Conservation (phyloP, 2,113 vertebrate genomes). For the Craseonycteris thonglongyai region DNA sequence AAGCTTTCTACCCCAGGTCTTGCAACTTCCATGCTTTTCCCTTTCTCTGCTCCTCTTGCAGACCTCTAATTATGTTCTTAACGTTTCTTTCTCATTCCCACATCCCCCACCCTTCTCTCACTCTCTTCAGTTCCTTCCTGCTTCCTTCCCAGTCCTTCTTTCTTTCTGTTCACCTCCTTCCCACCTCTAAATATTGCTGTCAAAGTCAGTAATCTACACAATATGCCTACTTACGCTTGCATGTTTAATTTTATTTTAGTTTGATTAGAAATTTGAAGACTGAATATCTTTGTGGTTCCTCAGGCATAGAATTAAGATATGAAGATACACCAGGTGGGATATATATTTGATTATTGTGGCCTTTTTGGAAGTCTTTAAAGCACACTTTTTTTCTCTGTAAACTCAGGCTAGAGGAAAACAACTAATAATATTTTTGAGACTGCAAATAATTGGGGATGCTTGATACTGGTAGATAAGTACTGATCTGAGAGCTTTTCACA, state of each 20-base stretch:
- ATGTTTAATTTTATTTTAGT: not conserved
- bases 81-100: not conserved
- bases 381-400: not conserved
- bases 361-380: not conserved
- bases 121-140: not conserved
- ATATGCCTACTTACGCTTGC: not conserved
- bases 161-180: not conserved
- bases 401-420: not conserved
- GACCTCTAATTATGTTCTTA: not conserved
- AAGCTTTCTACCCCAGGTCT: not conserved
- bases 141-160: not conserved
- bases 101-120: not conserved
- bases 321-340: not conserved
- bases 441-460: not conserved
- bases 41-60: not conserved
- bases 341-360: not conserved
- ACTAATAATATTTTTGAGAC: not conserved
- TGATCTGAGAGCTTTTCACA: not conserved
- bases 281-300: not conserved
- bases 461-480: not conserved
- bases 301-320: not conserved
- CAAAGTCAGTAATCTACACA: not conserved
- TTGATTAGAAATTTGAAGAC: not conserved
- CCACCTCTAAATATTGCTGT: not conserved
- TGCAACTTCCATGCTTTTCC: not conserved